phyloP scores from a whole-genome alignment of 2,888 invertebrate genomes.

The Ctenicera cuprea region DNA sequence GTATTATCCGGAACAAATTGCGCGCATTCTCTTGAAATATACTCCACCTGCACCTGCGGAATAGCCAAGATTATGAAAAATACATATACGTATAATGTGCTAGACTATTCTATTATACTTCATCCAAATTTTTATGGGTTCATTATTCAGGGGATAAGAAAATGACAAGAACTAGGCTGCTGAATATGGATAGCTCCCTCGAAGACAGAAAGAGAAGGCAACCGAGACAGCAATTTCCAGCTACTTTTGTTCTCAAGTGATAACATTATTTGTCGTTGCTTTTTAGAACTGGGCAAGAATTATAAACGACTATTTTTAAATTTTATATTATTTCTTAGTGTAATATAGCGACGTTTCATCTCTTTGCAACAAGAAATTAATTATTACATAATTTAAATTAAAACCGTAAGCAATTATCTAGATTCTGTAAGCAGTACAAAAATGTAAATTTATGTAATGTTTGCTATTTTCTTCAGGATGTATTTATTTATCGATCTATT shows the following conservation, averaged over 20 bases:
- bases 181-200: slow-evolving; percentile 25
- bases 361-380: too few relatives aligned
- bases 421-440: too few relatives aligned
- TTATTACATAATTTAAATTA: too few relatives aligned
- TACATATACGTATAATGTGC: slow-evolving; percentile 24
- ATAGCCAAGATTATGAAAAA: slow-evolving; percentile 26
- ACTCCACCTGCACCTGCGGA: not conserved
- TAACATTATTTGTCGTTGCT: slow-evolving; percentile 10
- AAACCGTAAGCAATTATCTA: too few relatives aligned
- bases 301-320: too few relatives aligned
- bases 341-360: too few relatives aligned
- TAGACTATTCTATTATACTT: slow-evolving; percentile 43
- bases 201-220: not conserved
- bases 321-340: too few relatives aligned
- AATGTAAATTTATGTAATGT: too few relatives aligned
- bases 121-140: slow-evolving; percentile 40
- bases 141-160: slow-evolving; percentile 39
- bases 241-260: slow-evolving; percentile 1
- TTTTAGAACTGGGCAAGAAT: not conserved
- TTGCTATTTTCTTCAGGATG: too few relatives aligned
- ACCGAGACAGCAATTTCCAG: not conserved
- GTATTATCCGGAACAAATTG: not conserved
- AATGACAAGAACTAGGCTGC: slow-evolving; percentile 15
- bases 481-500: too few relatives aligned
- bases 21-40: not conserved